Conservation (phyloP, 1,140 invertebrate genomes). For the Lepidurus packardi region DNA sequence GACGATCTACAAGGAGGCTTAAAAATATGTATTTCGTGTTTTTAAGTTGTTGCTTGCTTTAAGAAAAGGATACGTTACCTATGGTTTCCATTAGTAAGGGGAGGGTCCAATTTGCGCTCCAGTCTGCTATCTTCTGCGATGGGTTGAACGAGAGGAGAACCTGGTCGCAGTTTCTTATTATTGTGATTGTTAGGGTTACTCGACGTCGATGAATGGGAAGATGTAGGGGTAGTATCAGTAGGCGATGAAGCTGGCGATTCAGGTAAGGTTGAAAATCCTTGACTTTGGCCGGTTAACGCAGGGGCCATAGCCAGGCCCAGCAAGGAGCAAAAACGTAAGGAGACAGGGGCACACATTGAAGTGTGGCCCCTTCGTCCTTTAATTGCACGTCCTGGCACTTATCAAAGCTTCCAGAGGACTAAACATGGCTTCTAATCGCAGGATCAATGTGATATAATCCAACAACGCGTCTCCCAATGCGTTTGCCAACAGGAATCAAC, state of each 20-base stretch:
- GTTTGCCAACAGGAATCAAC: no score
- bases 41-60: background rate
- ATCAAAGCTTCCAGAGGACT: background rate
- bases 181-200: background rate
- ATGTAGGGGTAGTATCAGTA: background rate
- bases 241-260: background rate
- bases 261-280: slow-evolving; percentile 12
- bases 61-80: background rate
- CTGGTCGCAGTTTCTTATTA: background rate
- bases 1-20: background rate
- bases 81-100: slow-evolving; percentile 21
- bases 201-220: background rate
- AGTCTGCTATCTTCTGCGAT: background rate
- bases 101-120: slow-evolving; percentile 7
- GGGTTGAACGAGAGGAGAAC: background rate
- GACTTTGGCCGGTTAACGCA: background rate
- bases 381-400: background rate
- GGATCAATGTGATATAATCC: no score
- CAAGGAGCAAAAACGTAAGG: slow-evolving; percentile 21
- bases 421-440: no score
- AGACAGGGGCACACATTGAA: slow-evolving; percentile 17
- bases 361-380: slow-evolving; percentile 17
- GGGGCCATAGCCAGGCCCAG: slow-evolving; percentile 19
- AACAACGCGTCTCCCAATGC: no score
- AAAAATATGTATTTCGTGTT: background rate